Conservation (phyloP, 2,797 vertebrate species). For the Channallabes apus region DNA sequence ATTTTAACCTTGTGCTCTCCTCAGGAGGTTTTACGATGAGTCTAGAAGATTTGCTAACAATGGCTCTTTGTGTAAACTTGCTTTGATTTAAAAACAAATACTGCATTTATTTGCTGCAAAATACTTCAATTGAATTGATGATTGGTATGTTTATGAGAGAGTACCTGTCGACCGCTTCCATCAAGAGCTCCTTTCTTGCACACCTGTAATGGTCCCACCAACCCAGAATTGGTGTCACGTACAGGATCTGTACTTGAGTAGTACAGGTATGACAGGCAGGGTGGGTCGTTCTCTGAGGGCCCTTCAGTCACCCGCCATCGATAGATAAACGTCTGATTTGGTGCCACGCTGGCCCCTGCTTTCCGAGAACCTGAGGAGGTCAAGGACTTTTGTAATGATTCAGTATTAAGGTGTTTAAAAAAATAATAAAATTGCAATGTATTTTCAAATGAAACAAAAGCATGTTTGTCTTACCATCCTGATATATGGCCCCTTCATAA, state of each 20-base stretch:
- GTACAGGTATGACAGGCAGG: conserved; percentile 81
- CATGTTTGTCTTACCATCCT: conserved; percentile 66
- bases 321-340: conserved; percentile 75
- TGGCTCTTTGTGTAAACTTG: neutral
- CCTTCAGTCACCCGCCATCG: conserved; percentile 77
- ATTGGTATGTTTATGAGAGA: conserved; percentile 58
- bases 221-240: conserved; percentile 80
- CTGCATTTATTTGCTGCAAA: conserved; percentile 67
- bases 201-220: conserved; percentile 79
- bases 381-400: neutral
- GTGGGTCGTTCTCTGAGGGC: conserved; percentile 71
- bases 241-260: conserved; percentile 77
- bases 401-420: neutral
- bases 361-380: conserved; percentile 59
- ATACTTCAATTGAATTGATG: conserved; percentile 61
- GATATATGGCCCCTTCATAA: conserved; percentile 70
- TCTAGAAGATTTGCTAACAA: neutral
- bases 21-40: neutral
- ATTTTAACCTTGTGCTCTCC: neutral
- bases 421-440: neutral
- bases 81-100: conserved; percentile 33
- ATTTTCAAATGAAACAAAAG: neutral
- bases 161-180: conserved; percentile 29
- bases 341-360: conserved; percentile 72
- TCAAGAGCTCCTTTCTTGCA: conserved; percentile 74